phyloP scores from a whole-genome alignment of 2,797 vertebrate species.

The Sparus aurata region DNA sequence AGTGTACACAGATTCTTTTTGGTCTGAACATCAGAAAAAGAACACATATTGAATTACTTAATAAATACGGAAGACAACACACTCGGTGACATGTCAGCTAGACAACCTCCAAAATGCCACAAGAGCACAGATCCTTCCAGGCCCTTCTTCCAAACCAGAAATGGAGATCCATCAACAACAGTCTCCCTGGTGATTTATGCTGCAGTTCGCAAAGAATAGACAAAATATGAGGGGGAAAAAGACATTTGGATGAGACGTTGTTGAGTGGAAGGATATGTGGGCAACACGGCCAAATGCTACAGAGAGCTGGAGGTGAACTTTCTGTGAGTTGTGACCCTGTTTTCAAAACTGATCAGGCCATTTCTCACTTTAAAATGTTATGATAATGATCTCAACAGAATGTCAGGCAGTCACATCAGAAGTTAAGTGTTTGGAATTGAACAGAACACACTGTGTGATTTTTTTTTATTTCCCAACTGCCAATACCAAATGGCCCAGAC shows the following conservation, averaged over 20 bases:
- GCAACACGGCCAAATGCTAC: neutral
- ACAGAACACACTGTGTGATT: neutral
- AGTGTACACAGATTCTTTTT: neutral
- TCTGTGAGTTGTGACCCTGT: neutral
- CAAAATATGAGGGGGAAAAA: neutral
- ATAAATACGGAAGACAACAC: neutral
- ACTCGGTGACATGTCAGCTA: neutral
- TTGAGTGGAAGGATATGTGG: neutral
- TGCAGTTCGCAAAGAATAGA: neutral
- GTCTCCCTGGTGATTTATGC: neutral
- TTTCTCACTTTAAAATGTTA: neutral
- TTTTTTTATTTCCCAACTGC: neutral
- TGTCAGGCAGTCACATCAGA: neutral
- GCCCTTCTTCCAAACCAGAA: neutral
- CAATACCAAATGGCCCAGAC: neutral
- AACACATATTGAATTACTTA: neutral
- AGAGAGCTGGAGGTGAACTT: neutral
- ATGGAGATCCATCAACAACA: neutral
- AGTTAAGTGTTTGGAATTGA: neutral
- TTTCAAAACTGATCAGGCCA: neutral
- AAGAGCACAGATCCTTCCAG: neutral
- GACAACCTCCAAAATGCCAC: neutral
- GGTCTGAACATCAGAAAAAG: neutral
- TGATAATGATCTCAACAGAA: neutral
- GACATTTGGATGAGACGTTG: neutral